Base-by-base conservation (phyloP, 2,113 vertebrate genomes). In the Corythoichthys intestinalis region DNA sequence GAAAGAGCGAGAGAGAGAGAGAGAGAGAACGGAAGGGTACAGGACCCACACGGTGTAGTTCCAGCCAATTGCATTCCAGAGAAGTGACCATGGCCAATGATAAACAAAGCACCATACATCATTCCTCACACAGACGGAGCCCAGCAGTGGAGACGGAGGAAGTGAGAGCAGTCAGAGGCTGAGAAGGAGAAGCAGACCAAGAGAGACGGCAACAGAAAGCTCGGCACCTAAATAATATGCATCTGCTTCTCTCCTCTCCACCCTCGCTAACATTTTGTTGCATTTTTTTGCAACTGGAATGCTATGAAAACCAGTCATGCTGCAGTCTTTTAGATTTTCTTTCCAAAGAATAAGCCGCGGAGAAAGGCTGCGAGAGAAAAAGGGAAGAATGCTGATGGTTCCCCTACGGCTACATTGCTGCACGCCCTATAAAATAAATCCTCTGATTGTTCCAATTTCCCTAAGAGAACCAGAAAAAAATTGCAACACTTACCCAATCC, bases 51-150 rank as follows among this genome's bases (percentile, higher is more conserved):
- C 90, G 76, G 71, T 87, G 91, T 82, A 90, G 87, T 91, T 92
- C 87, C 90, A 93, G 91, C 92, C 92, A 93, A 93, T 93, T 92
- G 92, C 89, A 86, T 92, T 91, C 88, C 91, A 93, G 91, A 90
- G 85, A 91, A 93, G 88, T 93, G 92, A 93, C 92, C 92, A 91
- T 73, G 86, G 88, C 90, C 88, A 80, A 86, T 78, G 85, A 91
- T 88, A 90, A 92, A 91, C 90, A 92, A 91, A 91, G 90, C 89
- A 81, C 88, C 90, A 90, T 89, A 90, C 89, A 91, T 90, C 90
- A 90, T 79, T 77, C 86, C 87, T 85, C 82, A 82, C 71, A 74
- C 82, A 87, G 82, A 87, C 85, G 81, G 85, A 89, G 88, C 82
- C 71, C 69, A 73, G 83, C 67, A 72, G 80, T 73, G 83, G 83